Base-by-base conservation (phyloP, 1,140 invertebrate species). In the Cepaea nemoralis region DNA sequence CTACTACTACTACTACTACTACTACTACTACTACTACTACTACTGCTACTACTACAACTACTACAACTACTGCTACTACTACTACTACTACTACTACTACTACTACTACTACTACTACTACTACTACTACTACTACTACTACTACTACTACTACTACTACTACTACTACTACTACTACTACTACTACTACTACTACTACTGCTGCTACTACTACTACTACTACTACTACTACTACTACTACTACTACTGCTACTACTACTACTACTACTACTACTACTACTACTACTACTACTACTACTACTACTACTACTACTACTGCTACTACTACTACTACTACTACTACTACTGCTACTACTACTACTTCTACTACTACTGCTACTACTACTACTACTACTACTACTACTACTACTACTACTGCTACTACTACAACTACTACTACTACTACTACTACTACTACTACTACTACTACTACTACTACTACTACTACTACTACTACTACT, bases 61-160 rank as follows among this genome's bases (percentile, higher is more conserved):
- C n/a, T 16, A 55, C 16, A 55, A 16, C n/a, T 16, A 55, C 50
- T 16, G n/a, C n/a, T 16, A 55, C n/a, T 16, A 55, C n/a, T 16
- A 55, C n/a, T 16, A 55, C 16, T 55, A 16, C n/a, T 16, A 55
- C 50, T 55, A 55, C 50, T 55, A 55, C 50, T 55, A 55, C 50
- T 55, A 55, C 50, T 55, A 55, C 50, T 55, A 55, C 50, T 55
- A 55, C 50, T 55, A 55, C 50, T 55, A 55, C 50, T 55, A 55
- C 50, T 55, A 55, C 50, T 55, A 55, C 50, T 55, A 55, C 50
- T 55, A 55, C 50, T 55, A 55, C 50, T 55, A 55, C 50, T 55
- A 55, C 50, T 55, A 55, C 50, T 55, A 55, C 50, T 55, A 55
- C 50, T 55, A 55, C 50, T 55, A 55, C 50, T 55, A 55, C 50